Percentiles rank a stretch among this genome's conserved stretches.
Conservation (phyloP, 2,888 invertebrate species). For the Dione juno region DNA sequence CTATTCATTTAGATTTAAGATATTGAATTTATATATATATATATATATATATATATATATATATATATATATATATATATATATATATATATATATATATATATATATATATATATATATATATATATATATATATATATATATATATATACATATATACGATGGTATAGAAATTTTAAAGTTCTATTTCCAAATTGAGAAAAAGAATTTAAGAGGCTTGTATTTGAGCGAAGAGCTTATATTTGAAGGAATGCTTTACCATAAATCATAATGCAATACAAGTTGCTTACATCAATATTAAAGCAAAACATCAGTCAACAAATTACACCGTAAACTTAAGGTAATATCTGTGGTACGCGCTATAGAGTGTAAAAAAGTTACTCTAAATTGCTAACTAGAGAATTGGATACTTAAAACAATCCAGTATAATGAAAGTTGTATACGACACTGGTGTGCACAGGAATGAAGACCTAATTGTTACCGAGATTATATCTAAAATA, state of each 20-base stretch:
- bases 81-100: too few relatives aligned
- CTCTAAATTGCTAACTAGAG: constrained; percentile 39
- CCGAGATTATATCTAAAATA: constrained; percentile 37
- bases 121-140: too few relatives aligned
- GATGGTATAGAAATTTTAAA: too few relatives aligned
- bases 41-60: too few relatives aligned
- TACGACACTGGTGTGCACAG: constrained; percentile 25
- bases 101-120: too few relatives aligned
- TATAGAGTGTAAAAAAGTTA: constrained; percentile 27
- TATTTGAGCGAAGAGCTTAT: too few relatives aligned
- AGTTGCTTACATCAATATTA: neutral
- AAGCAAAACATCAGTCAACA: constrained; percentile 11
- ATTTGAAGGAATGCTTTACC: too few relatives aligned
- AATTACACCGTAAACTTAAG: constrained; percentile 28
- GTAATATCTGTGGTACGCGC: constrained; percentile 17
- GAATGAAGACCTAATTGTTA: constrained; percentile 34
- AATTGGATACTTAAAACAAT: constrained; percentile 38
- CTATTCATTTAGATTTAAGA: too few relatives aligned
- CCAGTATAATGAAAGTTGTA: constrained; percentile 37
- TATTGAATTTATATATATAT: neutral
- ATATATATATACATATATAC: too few relatives aligned
- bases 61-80: too few relatives aligned
- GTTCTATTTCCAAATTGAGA: too few relatives aligned
- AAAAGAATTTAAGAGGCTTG: too few relatives aligned
- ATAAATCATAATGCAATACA: neutral